Base-by-base conservation (phyloP, 2,888 invertebrate species). In the Ennomos quercinarius region DNA sequence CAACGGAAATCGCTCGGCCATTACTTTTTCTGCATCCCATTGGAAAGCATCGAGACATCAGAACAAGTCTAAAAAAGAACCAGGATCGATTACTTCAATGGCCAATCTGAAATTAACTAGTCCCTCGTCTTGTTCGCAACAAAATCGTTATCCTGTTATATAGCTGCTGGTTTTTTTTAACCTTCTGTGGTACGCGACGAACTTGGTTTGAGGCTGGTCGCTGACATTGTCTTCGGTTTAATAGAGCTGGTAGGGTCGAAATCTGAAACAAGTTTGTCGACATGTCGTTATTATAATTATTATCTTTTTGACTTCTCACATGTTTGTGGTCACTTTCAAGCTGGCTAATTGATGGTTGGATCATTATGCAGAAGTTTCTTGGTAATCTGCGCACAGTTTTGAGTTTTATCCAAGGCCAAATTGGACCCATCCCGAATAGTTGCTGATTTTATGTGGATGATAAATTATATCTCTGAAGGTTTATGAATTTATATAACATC, bases 1-100 rank as follows among this genome's bases (percentile, higher is more conserved):
- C 84, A 86, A 71, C 82, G 86, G 87, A 87, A 83, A 86, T 86
- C 76, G 74, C 74, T 54, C 66, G 75, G 43, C 74, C 77, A 80
- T 83, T 76, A 72, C 74, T 72, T 83, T 84, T 85, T 84, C 79
- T 76, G 68, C 66, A 75, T 61, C 68, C 71, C 69, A 74, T 72
- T 72, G 73, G 76, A 77, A 77, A 73, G 76, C 71, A 76, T 76
- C 71, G 70, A 54, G 72, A 77, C 68, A 51, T 13, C 46, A 48
- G 37, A 45, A 47, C 49, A 42, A 53, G 50, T 38, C 37, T 57
- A 48, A 61, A 61, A 61, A 61, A 57, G 42, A 41, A 41, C 9
- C 37, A 44, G 53, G 57, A 57, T 57, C 57, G 57, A 61, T 61
- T 57, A 61, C 61, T 50, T 17, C 53, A 46, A 61, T 61, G 54